Conservation (phyloP, 2,888 invertebrate genomes). For the Calliphora vomitoria region DNA sequence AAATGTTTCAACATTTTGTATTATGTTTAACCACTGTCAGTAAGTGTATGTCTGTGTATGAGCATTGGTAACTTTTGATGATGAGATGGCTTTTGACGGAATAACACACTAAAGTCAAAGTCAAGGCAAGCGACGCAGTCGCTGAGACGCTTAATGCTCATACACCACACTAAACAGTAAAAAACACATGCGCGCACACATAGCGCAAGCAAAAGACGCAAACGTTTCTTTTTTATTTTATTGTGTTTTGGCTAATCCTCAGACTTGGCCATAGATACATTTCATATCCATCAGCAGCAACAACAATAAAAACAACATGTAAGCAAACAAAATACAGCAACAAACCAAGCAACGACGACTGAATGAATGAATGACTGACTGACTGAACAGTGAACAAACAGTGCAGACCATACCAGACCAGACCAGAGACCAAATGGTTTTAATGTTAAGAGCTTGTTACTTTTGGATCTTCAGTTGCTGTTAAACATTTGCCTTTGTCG, state of each 20-base stretch:
- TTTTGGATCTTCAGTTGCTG: conserved; percentile 77
- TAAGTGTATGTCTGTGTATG: conserved; percentile 28
- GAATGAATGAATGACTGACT: conserved; percentile 24
- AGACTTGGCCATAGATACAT: conserved; percentile 64
- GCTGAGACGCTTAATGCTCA: conserved; percentile 60
- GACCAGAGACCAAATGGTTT: conserved; percentile 67
- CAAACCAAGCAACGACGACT: conserved; percentile 45
- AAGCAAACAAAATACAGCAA: conserved; percentile 55
- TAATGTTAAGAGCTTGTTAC: conserved; percentile 73
- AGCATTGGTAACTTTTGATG: conserved; percentile 58
- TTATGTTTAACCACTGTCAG: conserved; percentile 49
- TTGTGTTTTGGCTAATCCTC: conserved; percentile 60
- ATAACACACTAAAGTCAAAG: conserved; percentile 72
- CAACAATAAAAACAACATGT: conserved; percentile 33
- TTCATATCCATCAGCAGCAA: conserved; percentile 60
- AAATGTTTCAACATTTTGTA: no score
- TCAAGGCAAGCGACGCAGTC: conserved; percentile 67
- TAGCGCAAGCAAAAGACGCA: conserved; percentile 42
- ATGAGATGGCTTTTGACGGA: conserved; percentile 70
- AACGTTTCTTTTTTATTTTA: conserved; percentile 24
- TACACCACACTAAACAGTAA: conserved; percentile 30
- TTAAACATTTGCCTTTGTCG: conserved; percentile 76
- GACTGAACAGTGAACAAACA: conserved; percentile 51
- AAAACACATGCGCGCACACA: conserved; percentile 10
- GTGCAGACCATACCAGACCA: conserved; percentile 48